These are phyloP conservation scores for Gobio occitaniae DNA, from an alignment of 2,797 vertebrate genomes.

Conservation along the genomic window DNA sequence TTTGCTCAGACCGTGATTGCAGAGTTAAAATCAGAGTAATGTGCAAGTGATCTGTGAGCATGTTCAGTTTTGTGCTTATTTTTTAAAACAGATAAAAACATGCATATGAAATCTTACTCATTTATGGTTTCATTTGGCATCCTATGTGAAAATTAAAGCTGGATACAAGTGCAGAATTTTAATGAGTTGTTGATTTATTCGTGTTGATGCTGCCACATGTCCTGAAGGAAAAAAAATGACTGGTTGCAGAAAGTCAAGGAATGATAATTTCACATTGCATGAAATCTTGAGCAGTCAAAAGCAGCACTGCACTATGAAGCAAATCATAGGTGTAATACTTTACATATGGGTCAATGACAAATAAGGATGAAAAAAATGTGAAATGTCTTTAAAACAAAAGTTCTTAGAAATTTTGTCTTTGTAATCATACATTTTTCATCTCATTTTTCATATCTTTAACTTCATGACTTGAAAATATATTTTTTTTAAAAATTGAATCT, in stretches of 20 bases:
- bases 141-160: conserved; percentile 57
- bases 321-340: background rate
- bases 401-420: background rate
- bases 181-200: conserved; percentile 48
- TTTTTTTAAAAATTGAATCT: background rate
- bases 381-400: background rate
- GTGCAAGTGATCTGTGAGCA: conserved; percentile 52
- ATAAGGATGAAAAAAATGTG: background rate
- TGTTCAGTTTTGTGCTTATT: conserved; percentile 32
- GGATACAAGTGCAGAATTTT: conserved; percentile 39
- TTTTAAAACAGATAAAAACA: conserved; percentile 28
- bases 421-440: background rate
- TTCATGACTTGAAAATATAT: background rate
- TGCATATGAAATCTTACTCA: conserved; percentile 17
- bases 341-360: background rate
- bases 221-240: background rate
- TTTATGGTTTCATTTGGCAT: conserved; percentile 32
- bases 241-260: conserved; percentile 15
- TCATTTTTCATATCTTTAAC: background rate
- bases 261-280: conserved; percentile 23
- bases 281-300: conserved; percentile 3
- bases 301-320: background rate
- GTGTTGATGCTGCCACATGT: conserved; percentile 31
- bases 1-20: conserved; percentile 48
- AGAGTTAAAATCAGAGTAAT: conserved; percentile 42